Conservation (phyloP, 2,797 vertebrate species). For the Xyrichtys novacula region DNA sequence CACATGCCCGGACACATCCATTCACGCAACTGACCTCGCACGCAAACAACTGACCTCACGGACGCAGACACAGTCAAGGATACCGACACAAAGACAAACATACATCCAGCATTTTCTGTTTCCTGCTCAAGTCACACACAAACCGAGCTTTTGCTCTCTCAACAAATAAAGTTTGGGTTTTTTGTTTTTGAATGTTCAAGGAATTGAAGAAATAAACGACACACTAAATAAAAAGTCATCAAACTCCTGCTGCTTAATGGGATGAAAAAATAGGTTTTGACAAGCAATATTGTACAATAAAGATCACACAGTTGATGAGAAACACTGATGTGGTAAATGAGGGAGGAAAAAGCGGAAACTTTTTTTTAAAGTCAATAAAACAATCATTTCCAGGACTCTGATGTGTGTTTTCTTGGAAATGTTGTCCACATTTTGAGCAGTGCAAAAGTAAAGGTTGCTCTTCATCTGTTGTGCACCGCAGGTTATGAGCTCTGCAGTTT, state of each 20-base stretch:
- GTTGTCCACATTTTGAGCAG: conserved; percentile 15
- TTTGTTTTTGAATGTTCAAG: conserved; percentile 34
- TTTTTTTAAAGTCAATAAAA: conserved; percentile 34
- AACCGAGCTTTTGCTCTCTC: background rate
- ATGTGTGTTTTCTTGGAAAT: conserved; percentile 13
- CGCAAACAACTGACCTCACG: no score
- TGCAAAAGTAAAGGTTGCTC: conserved; percentile 18
- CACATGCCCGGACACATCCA: conserved; percentile 4
- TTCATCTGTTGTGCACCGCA: conserved; percentile 31
- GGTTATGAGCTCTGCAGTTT: conserved; percentile 28
- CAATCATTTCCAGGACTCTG: conserved; percentile 39
- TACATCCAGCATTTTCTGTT: conserved; percentile 31
- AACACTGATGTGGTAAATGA: conserved; percentile 48
- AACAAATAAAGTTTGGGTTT: conserved; percentile 22
- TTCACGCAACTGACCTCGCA: conserved; percentile 17
- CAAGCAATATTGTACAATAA: conserved; percentile 58
- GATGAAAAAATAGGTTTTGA: conserved; percentile 56
- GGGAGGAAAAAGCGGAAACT: conserved; percentile 37
- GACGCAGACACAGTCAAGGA: conserved; percentile 17
- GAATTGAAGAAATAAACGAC: conserved; percentile 43
- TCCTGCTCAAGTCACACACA: conserved; percentile 32
- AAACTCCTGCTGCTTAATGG: conserved; percentile 52
- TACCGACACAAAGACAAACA: conserved; percentile 16
- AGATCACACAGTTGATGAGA: conserved; percentile 35
- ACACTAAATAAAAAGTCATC: conserved; percentile 50